A percentile compares a stretch with the other conserved stretches of the same genome.
Conservation (phyloP, 2,888 invertebrate species). For the Cotesia congregata region DNA sequence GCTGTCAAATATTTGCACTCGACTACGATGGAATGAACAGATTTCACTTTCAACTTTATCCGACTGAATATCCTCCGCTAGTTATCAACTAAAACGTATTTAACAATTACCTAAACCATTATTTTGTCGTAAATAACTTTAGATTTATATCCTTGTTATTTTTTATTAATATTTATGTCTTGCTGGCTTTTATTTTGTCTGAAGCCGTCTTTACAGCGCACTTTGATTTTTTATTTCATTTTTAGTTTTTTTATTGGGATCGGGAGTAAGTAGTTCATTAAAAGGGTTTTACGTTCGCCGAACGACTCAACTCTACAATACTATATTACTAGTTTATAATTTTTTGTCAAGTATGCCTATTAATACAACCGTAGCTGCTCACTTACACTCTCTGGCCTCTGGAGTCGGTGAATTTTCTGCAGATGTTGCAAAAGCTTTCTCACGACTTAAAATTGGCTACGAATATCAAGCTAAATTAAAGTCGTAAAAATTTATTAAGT, state of each 20-base stretch:
- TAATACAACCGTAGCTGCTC: not conserved
- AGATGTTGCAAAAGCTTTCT: constrained; percentile 2
- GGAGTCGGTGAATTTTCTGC: constrained; percentile 2
- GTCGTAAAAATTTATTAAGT: constrained; percentile 1
- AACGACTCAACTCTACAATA: not conserved
- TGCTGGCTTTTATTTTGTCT: too few relatives aligned
- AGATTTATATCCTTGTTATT: not conserved
- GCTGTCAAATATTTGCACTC: constrained; percentile 58
- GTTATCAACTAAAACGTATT: constrained; percentile 10
- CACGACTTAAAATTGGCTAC: constrained; percentile 9
- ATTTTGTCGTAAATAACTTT: not conserved
- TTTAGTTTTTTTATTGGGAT: not conserved
- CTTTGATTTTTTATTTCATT: not conserved
- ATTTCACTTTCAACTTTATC: constrained; percentile 30
- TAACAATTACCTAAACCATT: not conserved
- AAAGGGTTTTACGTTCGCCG: not conserved
- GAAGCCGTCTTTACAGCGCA: not conserved
- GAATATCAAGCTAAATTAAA: constrained; percentile 10
- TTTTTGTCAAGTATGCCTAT: not conserved
- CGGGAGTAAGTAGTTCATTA: not conserved
- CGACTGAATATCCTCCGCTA: constrained; percentile 29
- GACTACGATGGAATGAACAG: constrained; percentile 40
- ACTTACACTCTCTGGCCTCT: not conserved
- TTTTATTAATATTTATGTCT: not conserved
- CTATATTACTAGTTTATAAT: not conserved